A percentile compares a stretch with the other conserved stretches of the same genome.
Conservation (phyloP, 2,797 vertebrate species). For the Phrynocephalus vlangalii region DNA sequence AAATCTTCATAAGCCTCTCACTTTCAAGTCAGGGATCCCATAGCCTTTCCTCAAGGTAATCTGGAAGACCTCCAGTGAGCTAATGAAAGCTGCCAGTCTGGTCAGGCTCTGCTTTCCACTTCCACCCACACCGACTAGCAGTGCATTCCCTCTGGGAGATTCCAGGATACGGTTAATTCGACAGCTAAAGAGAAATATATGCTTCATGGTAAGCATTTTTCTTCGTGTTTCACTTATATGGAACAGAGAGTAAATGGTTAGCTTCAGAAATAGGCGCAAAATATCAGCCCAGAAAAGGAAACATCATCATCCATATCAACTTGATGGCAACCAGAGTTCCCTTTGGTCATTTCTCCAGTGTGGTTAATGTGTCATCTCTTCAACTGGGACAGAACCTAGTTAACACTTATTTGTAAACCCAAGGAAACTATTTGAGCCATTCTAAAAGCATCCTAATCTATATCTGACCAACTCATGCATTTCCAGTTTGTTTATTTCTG, state of each 20-base stretch:
- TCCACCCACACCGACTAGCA: constrained; percentile 93
- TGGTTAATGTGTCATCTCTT: not conserved
- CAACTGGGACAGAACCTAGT: not conserved
- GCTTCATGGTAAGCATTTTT: not conserved
- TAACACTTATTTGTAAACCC: not conserved
- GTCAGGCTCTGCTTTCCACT: constrained; percentile 97
- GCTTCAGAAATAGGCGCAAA: constrained; percentile 5
- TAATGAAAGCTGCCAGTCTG: constrained; percentile 93
- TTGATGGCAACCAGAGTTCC: not conserved
- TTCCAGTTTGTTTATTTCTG: not conserved
- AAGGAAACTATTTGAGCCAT: not conserved
- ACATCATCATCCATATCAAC: not conserved
- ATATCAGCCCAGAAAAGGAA: not conserved
- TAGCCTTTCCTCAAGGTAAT: constrained; percentile 93
- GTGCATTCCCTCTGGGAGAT: constrained; percentile 89
- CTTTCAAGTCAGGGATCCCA: constrained; percentile 90
- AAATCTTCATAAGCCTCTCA: constrained; percentile 53
- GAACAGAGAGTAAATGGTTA: constrained; percentile 29
- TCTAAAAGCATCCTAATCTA: not conserved
- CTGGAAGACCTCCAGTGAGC: constrained; percentile 92
- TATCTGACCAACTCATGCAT: not conserved
- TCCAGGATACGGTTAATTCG: constrained; percentile 93
- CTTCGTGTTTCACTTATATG: constrained; percentile 38
- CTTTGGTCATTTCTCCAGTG: not conserved
- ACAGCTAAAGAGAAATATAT: constrained; percentile 80